A percentile compares a stretch with the other conserved stretches of the same genome.
These are phyloP conservation scores for Paedocypris sp. DNA, from an alignment of 2,113 vertebrate genomes.

Conservation along the genomic window DNA sequence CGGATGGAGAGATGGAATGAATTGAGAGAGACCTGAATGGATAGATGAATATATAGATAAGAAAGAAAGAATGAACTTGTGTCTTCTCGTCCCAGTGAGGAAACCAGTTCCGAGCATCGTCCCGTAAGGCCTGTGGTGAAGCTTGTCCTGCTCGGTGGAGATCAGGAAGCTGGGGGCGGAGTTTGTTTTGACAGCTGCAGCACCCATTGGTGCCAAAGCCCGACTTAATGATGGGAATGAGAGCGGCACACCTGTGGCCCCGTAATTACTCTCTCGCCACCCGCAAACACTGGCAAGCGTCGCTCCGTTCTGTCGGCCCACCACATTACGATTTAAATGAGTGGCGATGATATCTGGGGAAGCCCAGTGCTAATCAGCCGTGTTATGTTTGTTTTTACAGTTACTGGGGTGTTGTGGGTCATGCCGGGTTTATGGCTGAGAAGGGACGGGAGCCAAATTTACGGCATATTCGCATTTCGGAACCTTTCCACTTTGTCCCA, in stretches of 20 bases:
- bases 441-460: not conserved
- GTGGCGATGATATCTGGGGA: constrained; percentile 23
- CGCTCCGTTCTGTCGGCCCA: constrained; percentile 23
- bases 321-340: constrained; percentile 27
- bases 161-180: constrained; percentile 15
- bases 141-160: too few relatives aligned
- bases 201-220: constrained; percentile 32
- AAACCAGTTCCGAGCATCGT: too few relatives aligned
- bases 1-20: too few relatives aligned
- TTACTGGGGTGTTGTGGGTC: not conserved
- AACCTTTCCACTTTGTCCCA: too few relatives aligned
- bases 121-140: too few relatives aligned
- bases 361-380: constrained; percentile 17
- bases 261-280: constrained; percentile 29
- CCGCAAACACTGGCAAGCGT: constrained; percentile 13
- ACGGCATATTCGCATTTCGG: too few relatives aligned
- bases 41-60: too few relatives aligned
- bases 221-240: constrained; percentile 53
- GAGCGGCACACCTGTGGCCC: constrained; percentile 52
- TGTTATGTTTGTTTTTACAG: constrained; percentile 27
- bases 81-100: too few relatives aligned
- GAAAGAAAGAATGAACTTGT: too few relatives aligned
- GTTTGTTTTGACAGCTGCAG: constrained; percentile 40
- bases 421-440: not conserved
- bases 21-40: too few relatives aligned